Evolutionary conservation across 2,113 vertebrate genomes (phyloP), one percentile per base, ranked within the genome.

Genomic region (Triplophysa siluroides): DNA sequence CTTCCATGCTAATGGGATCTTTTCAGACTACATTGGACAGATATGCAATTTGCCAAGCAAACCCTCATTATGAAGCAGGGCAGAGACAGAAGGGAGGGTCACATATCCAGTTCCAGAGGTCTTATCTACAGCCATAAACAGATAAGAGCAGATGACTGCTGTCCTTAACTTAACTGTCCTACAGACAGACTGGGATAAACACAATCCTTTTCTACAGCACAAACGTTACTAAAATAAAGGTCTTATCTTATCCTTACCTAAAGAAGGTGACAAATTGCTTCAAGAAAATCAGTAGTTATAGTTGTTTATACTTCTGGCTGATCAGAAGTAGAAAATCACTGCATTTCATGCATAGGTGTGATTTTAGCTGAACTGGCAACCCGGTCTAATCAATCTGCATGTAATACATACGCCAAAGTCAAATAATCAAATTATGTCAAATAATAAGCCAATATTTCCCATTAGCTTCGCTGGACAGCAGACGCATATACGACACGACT

Each of bases 101-200:
- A 92, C 91, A 88, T 93, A 94, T 94, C 91, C 88, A 91, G 92
- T 89, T 89, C 85, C 83, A 87, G 89, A 78, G 82, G 90, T 91
- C 93, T 96, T 95, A 95, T 95, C 94, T 92, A 19, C 84, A 87
- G 90, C 90, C 81, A 87, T 91, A 93, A 94, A 93, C 89, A 94
- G 94, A 95, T 92, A 94, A 92, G 87, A 88, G 92, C 91, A 91
- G 91, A 91, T 85, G 88, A 76, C 73, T 54, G 82, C 68, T 66
- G 56, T 86, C 83, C 88, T 88, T 21, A 58, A 58, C n/a, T 9
- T 58, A n/a, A 85, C 83, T 93, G 90, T 87, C 92, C 91, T 68
- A 83, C 80, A 83, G 78, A 85, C 71, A 52, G 80, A n/a, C 33
- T n/a, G 61, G 58, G 54, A 65, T 81, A 62, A 78, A 78, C 54